phyloP scores from a whole-genome alignment of 2,113 vertebrate genomes.

The Sapayoa aenigma region DNA sequence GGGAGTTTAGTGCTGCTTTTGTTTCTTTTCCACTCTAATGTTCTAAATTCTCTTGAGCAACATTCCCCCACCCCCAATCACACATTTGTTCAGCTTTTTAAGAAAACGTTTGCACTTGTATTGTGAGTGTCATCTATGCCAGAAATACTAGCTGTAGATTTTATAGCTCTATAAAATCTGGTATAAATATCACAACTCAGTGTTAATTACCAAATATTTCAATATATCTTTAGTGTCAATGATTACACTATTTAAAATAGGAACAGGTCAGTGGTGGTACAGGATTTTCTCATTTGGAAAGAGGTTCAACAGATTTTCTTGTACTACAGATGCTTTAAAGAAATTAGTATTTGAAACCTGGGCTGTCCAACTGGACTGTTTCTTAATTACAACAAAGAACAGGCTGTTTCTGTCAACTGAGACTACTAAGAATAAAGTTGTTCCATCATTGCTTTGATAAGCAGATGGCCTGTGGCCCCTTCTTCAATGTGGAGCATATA shows the following conservation, averaged over 20 bases:
- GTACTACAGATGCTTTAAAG: neutral
- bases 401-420: neutral
- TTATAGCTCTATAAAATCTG: neutral
- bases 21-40: neutral
- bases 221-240: neutral
- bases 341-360: neutral
- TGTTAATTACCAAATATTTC: neutral
- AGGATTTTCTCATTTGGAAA: neutral
- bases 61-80: neutral
- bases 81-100: conserved; percentile 41
- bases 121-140: neutral
- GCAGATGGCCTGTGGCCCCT: neutral
- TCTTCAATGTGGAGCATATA: neutral
- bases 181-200: neutral
- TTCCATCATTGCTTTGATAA: neutral
- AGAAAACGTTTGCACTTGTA: conserved; percentile 48
- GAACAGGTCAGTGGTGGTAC: neutral
- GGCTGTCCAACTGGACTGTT: neutral
- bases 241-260: neutral
- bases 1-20: neutral
- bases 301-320: neutral
- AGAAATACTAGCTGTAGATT: neutral
- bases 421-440: neutral
- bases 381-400: neutral
- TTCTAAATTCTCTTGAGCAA: conserved; percentile 27